Base-by-base conservation (phyloP, 2,888 invertebrate genomes). In the Eumacrocentrus americanus region DNA sequence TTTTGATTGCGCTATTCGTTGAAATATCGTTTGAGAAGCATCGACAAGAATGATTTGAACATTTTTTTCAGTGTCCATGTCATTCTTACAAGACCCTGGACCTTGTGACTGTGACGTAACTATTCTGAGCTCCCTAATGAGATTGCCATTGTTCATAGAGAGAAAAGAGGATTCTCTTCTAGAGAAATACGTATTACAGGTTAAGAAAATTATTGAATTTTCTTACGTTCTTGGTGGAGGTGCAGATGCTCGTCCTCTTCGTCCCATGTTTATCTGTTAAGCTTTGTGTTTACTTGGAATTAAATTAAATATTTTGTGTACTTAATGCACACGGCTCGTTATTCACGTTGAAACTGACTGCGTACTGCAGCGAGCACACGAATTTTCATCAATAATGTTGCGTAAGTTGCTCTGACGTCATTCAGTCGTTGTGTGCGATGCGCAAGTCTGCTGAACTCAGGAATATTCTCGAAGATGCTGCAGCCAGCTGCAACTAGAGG, bases 161-260 rank as follows among this genome's bases (percentile, higher is more conserved):
- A 44, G 22, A n/a, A 25, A 11, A n/a, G 29, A 12, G 44, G 14
- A 50, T 18, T 12, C 42, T 7, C 20, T 3, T 18, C 4, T 3
- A 9, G 3, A 18, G 7, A 22, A 40, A 35, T n/a, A 25, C 5
- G 2, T 2, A 9, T 34, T n/a, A 34, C n/a, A 1, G 3, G 20
- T 3, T 12, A 40, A 14, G 2, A 11, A n/a, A 52, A 62, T 58
- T 16, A 14, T 51, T 7, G 23, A 46, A 18, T 40, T 18, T 44
- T 72, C 75, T 78, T 71, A 81, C 80, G 75, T 77, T 63, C 79
- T 74, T 51, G 78, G 70, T 48, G 80, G 75, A 61, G 80, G 78
- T 58, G 67, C 74, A 9, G 78, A 63, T 61, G 75, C 72, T 67
- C 80, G 72, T 78, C 77, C 77, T 70, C 80, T 72, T 73, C 80